Percentiles rank a stretch among this genome's conserved stretches.
These are phyloP conservation scores for Ceratina australensis DNA, from an alignment of 1,140 invertebrate species.

Conservation along the genomic window DNA sequence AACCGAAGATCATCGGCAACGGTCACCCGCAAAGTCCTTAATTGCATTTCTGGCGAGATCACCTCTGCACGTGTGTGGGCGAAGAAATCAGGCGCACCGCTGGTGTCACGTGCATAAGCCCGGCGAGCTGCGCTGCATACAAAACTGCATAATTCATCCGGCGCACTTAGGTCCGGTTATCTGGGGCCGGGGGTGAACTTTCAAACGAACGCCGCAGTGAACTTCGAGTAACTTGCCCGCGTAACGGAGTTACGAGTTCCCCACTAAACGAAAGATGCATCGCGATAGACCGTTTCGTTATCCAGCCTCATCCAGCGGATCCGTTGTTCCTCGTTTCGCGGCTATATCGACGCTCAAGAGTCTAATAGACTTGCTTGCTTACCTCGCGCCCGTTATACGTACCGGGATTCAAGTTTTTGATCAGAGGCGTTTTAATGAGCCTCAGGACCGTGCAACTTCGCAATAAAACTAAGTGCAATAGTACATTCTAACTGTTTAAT, in stretches of 20 bases:
- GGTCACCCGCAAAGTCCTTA: slow-evolving; percentile 33
- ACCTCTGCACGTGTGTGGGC: background rate
- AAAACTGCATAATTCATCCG: slow-evolving; percentile 61
- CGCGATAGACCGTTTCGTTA: slow-evolving; percentile 27
- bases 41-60: slow-evolving; percentile 40
- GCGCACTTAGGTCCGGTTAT: slow-evolving; percentile 41
- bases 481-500: too few species aligned
- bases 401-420: background rate
- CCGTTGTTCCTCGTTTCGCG: background rate
- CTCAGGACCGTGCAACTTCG: background rate
- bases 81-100: slow-evolving; percentile 15
- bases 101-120: background rate
- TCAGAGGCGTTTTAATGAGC: background rate
- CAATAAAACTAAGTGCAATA: too few species aligned
- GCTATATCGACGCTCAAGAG: background rate
- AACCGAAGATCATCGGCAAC: background rate
- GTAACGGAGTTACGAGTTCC: slow-evolving; percentile 36
- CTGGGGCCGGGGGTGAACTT: background rate
- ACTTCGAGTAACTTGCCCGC: slow-evolving; percentile 18
- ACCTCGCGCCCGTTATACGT: background rate
- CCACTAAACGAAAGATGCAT: slow-evolving; percentile 37
- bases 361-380: background rate
- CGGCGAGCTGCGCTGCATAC: slow-evolving; percentile 39
- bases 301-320: background rate
- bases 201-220: slow-evolving; percentile 1